phyloP scores from a whole-genome alignment of 2,113 vertebrate genomes.

The Sinocyclocheilus maitianheensis region DNA sequence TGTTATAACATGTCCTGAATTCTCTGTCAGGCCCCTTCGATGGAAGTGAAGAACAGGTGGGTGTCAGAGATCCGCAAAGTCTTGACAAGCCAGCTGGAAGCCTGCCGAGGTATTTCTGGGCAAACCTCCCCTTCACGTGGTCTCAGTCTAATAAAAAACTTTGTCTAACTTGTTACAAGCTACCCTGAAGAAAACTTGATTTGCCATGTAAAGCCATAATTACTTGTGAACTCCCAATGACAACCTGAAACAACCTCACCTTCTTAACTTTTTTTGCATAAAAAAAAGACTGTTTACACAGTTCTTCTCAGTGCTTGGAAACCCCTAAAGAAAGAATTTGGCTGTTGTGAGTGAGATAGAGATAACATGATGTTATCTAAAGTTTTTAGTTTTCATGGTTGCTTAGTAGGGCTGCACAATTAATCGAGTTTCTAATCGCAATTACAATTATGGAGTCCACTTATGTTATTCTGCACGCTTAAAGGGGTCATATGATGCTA shows the following conservation, averaged over 20 bases:
- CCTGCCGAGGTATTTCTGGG: slow-evolving; percentile 81
- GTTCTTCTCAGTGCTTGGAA: not conserved
- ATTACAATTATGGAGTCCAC: too few relatives aligned
- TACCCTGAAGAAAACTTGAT: not conserved
- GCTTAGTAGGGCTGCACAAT: too few relatives aligned
- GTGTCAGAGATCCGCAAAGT: slow-evolving; percentile 95
- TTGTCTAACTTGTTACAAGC: not conserved
- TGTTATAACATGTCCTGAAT: slow-evolving; percentile 17
- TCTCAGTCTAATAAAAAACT: not conserved
- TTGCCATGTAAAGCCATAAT: not conserved
- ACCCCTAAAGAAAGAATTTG: not conserved
- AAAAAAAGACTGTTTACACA: not conserved
- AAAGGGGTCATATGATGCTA: too few relatives aligned
- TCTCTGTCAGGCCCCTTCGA: slow-evolving; percentile 83
- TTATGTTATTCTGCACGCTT: too few relatives aligned
- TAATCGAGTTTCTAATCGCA: too few relatives aligned
- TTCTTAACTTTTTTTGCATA: not conserved
- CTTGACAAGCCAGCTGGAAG: slow-evolving; percentile 87
- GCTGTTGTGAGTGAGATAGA: not conserved
- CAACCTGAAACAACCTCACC: not conserved
- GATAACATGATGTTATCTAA: not conserved
- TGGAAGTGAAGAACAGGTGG: slow-evolving; percentile 93
- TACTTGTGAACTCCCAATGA: not conserved
- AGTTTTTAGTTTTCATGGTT: not conserved
- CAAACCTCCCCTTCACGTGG: not conserved